phyloP scores from a whole-genome alignment of 2,797 vertebrate genomes.

The Malacoctenus gilli region DNA sequence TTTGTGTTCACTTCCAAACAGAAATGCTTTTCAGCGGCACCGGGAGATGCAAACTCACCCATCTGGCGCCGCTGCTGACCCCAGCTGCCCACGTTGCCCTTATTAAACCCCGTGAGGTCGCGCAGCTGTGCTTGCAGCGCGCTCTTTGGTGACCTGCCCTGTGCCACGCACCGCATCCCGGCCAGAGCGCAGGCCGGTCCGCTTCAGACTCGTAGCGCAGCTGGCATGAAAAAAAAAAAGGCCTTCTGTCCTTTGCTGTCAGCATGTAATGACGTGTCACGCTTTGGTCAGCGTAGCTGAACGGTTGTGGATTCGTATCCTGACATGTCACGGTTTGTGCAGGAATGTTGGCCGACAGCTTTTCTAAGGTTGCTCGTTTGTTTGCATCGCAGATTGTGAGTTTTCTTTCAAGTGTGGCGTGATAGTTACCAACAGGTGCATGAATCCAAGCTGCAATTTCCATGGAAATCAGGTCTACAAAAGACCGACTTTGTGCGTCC shows the following conservation, averaged over 20 bases:
- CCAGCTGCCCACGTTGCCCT: conserved; percentile 28
- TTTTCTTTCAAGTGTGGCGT: too few relatives aligned
- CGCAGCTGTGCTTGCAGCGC: conserved; percentile 51
- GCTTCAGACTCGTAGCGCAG: conserved; percentile 22
- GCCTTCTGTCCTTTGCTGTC: conserved; percentile 32
- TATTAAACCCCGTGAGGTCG: conserved; percentile 58
- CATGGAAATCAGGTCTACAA: too few relatives aligned
- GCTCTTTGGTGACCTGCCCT: conserved; percentile 12
- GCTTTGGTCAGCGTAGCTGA: conserved; percentile 16
- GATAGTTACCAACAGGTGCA: too few relatives aligned
- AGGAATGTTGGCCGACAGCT: conserved; percentile 21
- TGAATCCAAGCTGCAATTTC: too few relatives aligned
- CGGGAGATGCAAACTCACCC: conserved; percentile 29
- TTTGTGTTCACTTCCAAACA: neutral
- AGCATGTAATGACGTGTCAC: conserved; percentile 45
- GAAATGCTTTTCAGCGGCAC: neutral
- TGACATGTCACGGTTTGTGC: conserved; percentile 36
- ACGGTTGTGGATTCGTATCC: conserved; percentile 25
- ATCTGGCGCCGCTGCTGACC: conserved; percentile 58
- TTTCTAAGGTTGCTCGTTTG: too few relatives aligned
- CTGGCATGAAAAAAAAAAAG: conserved; percentile 52
- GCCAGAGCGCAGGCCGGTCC: conserved; percentile 9
- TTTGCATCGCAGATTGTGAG: too few relatives aligned
- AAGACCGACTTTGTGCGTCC: too few relatives aligned
- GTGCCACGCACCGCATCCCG: conserved; percentile 10